These are phyloP conservation scores for Lytechinus variegatus DNA, from an alignment of 35 echinoderm and acorn worm genomes.

Conservation along the genomic window DNA sequence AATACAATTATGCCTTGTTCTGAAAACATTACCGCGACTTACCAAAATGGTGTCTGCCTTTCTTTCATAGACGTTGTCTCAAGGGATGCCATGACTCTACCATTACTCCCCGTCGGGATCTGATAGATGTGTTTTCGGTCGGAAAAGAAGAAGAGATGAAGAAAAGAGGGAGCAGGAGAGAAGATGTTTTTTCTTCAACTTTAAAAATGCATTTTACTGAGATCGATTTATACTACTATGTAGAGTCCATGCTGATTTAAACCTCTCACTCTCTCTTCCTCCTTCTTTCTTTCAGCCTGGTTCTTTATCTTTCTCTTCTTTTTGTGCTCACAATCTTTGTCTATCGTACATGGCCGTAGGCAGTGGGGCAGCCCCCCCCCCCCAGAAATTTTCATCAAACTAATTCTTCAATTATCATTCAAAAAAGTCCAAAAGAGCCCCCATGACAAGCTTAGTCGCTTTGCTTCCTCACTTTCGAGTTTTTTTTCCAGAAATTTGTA, in stretches of 20 bases:
- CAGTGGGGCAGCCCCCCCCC: no score
- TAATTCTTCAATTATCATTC: no score
- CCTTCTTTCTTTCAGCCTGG: neutral
- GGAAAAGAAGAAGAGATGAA: neutral
- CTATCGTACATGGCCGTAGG: neutral
- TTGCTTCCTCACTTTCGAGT: no score
- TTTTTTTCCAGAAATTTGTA: no score
- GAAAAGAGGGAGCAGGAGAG: constrained; percentile 28
- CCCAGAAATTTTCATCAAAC: no score
- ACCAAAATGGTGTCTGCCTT: constrained; percentile 30
- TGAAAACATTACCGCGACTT: constrained; percentile 39
- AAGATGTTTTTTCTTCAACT: neutral
- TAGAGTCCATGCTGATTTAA: constrained; percentile 2
- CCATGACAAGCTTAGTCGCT: no score
- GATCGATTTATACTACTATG: constrained; percentile 11
- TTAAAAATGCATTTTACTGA: neutral
- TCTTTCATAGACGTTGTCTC: neutral
- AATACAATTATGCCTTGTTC: constrained; percentile 47
- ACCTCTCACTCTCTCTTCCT: neutral
- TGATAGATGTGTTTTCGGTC: neutral
- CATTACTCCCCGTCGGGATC: constrained; percentile 16
- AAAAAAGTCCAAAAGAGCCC: no score
- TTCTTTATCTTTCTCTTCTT: neutral
- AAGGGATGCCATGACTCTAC: constrained; percentile 23
- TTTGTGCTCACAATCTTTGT: neutral